phyloP scores from a whole-genome alignment of 2,888 invertebrate species.

The Syritta pipiens region DNA sequence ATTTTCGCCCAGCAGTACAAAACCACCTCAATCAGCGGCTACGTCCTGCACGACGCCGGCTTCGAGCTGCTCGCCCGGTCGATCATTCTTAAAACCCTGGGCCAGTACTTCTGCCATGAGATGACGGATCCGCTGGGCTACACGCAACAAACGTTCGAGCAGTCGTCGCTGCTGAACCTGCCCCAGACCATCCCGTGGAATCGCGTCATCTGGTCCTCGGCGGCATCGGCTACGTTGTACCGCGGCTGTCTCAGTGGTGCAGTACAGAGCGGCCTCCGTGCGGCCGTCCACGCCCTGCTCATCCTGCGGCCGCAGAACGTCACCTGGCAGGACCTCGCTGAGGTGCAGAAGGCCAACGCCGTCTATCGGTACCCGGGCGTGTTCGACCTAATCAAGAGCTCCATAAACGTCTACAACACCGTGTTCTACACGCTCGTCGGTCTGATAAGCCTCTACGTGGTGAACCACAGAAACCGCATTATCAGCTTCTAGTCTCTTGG shows the following conservation, averaged over 20 bases:
- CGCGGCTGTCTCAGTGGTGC: slow-evolving; percentile 77
- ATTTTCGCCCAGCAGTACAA: slow-evolving; percentile 73
- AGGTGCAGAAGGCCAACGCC: slow-evolving; percentile 71
- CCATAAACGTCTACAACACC: slow-evolving; percentile 76
- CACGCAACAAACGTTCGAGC: slow-evolving; percentile 71
- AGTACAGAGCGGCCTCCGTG: slow-evolving; percentile 77
- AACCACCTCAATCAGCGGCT: slow-evolving; percentile 70
- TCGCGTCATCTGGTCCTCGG: slow-evolving; percentile 77
- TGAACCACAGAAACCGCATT: slow-evolving; percentile 26
- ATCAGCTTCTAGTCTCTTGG: too few species aligned
- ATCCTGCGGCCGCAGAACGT: slow-evolving; percentile 76
- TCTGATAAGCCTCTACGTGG: background rate
- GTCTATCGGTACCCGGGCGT: slow-evolving; percentile 35
- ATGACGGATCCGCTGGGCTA: slow-evolving; percentile 73
- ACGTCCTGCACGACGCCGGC: slow-evolving; percentile 71
- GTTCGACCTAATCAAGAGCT: slow-evolving; percentile 71
- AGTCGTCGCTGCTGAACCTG: slow-evolving; percentile 70
- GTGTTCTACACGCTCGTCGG: slow-evolving; percentile 71
- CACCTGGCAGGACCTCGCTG: slow-evolving; percentile 75
- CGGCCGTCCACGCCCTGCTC: slow-evolving; percentile 75
- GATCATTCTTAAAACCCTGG: slow-evolving; percentile 71
- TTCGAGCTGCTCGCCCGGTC: slow-evolving; percentile 67
- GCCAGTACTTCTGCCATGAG: slow-evolving; percentile 73
- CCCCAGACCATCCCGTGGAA: slow-evolving; percentile 75
- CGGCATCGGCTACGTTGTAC: slow-evolving; percentile 73